Conservation (phyloP, 2,888 invertebrate species). For the Noctua janthe region DNA sequence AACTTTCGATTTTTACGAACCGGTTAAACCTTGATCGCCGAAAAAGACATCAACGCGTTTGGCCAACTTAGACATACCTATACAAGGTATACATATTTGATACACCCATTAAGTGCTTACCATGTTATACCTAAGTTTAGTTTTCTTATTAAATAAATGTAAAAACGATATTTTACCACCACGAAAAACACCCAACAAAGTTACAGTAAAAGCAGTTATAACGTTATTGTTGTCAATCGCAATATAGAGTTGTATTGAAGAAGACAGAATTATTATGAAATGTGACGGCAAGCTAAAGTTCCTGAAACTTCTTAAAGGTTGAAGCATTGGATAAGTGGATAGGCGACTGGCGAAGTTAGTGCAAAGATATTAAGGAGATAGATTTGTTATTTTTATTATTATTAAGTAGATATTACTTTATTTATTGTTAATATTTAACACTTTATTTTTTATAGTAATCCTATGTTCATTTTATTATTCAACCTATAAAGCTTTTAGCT, state of each 20-base stretch:
- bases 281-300: neutral
- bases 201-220: neutral
- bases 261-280: constrained; percentile 4
- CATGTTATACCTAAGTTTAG: neutral
- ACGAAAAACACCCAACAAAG: neutral
- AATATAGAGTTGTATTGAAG: neutral
- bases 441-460: neutral
- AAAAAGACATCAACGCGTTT: constrained; percentile 78
- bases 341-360: neutral
- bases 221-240: neutral
- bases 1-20: constrained; percentile 17
- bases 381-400: neutral
- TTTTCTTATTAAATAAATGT: constrained; percentile 4
- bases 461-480: neutral
- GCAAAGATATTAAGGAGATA: neutral
- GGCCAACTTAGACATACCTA: constrained; percentile 16
- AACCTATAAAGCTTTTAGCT: neutral
- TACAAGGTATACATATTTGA: constrained; percentile 9
- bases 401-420: neutral
- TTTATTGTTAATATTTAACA: neutral
- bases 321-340: neutral
- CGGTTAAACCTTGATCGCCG: constrained; percentile 21
- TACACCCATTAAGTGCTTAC: neutral
- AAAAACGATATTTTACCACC: neutral
- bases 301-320: neutral